Evolutionary conservation across 2,113 vertebrate species (phyloP), one percentile per base, ranked within the genome.

Genomic region (Salvator merianae): DNA sequence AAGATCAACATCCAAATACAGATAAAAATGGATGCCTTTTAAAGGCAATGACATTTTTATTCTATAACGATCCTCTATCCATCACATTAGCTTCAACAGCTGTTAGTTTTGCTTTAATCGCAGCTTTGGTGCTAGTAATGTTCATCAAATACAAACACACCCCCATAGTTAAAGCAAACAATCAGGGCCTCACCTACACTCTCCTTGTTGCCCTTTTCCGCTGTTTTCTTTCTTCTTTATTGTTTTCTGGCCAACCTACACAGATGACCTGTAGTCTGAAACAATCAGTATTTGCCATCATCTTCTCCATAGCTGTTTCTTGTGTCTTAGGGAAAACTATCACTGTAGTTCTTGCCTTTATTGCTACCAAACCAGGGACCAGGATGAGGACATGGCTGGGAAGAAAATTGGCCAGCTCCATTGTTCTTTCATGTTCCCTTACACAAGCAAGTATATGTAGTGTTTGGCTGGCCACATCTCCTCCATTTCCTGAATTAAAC

Each of bases 251-350:
- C 6, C 79, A 55, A 81, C 79, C 79, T 70, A 7, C n/a, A 10
- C 53, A 53, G 28, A 22, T 70, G 2, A 81, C 47, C 47, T 81
- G 66, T 47, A 12, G 26, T 34, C 79, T 81, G 13, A n/a, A 13
- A 14, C 79, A 81, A 55, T 32, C 66, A 10, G 7, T 24, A 34
- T 81, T 70, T 36, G n/a, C 24, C 13, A 36, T 55, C 13, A 36
- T 70, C 18, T 80, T 80, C 43, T 80, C 78, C 32, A 65, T 70
- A n/a, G 79, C 79, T 14, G 43, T 81, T 81, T 81, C 79, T 81
- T 81, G 79, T 36, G 22, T 81, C 26, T 53, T 53, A n/a, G 43
- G 43, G 20, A 81, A 70, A 81, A 81, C 79, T 4, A 34, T 53
- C 24, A 70, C 47, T 38, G 20, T 22, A n/a, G 43, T 66, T 66